Percentiles rank a stretch among this genome's conserved stretches.
Evolutionary conservation across 2,797 vertebrate genomes (phyloP).

Genomic region (Trematomus bernacchii): DNA sequence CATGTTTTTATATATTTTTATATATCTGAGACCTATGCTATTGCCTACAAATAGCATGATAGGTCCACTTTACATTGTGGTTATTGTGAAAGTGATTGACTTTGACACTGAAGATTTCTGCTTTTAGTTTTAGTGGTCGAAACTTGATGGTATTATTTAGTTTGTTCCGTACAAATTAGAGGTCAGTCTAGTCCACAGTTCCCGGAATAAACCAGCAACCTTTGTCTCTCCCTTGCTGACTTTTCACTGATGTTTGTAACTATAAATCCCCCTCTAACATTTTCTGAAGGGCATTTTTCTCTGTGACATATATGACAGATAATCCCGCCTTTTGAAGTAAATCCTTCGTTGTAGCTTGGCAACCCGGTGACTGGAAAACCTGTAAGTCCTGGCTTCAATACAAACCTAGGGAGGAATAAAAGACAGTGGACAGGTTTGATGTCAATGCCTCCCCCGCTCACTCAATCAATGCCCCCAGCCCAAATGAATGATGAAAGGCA

Average conservation of each 20-base stretch:
- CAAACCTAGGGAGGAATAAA: conserved; percentile 47
- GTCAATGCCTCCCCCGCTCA: conserved; percentile 56
- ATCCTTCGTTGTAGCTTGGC: conserved; percentile 41
- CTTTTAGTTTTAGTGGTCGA: neutral
- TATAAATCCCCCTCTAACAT: conserved; percentile 34
- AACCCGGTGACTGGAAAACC: conserved; percentile 36
- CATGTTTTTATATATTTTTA: no score
- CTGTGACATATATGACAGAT: conserved; percentile 34
- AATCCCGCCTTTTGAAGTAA: conserved; percentile 56
- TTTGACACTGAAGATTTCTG: neutral
- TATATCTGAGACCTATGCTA: no score
- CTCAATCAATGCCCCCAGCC: conserved; percentile 68
- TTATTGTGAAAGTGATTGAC: neutral
- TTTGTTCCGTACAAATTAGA: no score
- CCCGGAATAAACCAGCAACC: neutral
- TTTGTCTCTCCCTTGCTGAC: neutral
- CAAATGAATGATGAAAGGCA: conserved; percentile 69
- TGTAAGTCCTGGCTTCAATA: conserved; percentile 47
- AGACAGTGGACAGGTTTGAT: conserved; percentile 68
- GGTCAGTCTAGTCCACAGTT: no score
- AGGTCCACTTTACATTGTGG: no score
- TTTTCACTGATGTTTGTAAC: conserved; percentile 24
- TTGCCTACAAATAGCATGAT: no score
- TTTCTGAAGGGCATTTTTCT: conserved; percentile 33
- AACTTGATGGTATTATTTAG: no score